Base-by-base conservation (phyloP, 2,888 invertebrate genomes). In the Uropetala carovei region DNA sequence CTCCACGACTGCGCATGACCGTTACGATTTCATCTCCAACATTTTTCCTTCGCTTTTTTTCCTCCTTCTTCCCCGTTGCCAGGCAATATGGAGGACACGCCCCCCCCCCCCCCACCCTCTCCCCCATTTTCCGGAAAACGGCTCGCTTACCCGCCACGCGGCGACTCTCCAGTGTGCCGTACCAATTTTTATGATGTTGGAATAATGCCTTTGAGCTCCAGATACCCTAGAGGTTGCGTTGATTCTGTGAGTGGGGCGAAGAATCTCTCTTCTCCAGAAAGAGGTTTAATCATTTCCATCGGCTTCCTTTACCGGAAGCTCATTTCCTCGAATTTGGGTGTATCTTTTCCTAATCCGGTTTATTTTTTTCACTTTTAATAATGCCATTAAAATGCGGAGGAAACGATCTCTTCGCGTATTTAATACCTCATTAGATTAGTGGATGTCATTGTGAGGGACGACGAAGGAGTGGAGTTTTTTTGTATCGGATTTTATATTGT, bases 41-140 rank as follows among this genome's bases (percentile, higher is more conserved):
- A n/a, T 59, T 43, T 58, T 30, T 68, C 43, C 64, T 43, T 64
- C 89, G 14, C 75, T 68, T 89, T 89, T 86, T 89, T 89, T n/a
- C n/a, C 56, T 56, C 89, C 43, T 83, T 57, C 83, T 83, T n/a
- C 64, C 64, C 60, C 89, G 89, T 89, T 89, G 89, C 89, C 89
- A 89, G 89, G 89, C 89, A 89, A 89, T 89, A 68, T 89, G 89
- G 89, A 89, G 89, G 89, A 89, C 43, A 27, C 60, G 60, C 30
- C 60, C 30, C 30, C 60, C 59, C 60, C 86, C 60, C 59, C 86
- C 59, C 60, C 30, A 30, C 60, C 59, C 60, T 59, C 60, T 59
- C 86, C 59, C 64, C 64, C 27, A 43, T 27, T 60, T 30, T 30
- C 22, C 82, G 59, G 27, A 59, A 60, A 85, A 22, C 85, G 58